Evolutionary conservation across 2,113 vertebrate species (phyloP), one percentile per base, ranked within the genome.

Genomic region (Corythoichthys haematopterus): DNA sequence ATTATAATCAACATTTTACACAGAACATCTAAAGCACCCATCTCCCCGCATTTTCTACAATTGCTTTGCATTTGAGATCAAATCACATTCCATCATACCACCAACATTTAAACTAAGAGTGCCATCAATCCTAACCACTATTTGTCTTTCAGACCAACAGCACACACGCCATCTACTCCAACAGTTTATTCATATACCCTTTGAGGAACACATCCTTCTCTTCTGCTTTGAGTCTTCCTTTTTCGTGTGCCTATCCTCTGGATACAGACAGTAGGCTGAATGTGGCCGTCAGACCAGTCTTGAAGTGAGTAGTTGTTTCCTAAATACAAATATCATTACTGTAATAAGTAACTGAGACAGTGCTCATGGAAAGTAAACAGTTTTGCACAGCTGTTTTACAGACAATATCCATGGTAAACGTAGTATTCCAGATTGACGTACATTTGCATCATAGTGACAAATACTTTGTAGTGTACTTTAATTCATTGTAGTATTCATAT

Each of bases 181-280:
- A 89, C 71, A 75, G 3, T 51, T 75, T 90, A 56, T 89, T 84
- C n/a, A 3, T 90, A 8, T 87, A 87, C 57, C 68, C 71, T 3
- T 2, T 2, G 1, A 66, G 9, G 28, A 71, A 68, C 13, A 8
- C 1, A 0, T 75, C 78, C 43, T 85, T 85, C 16, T 0, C 5
- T 1, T 0, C 59, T 45, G 80, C 87, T 48, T 16, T 61, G 38
- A 72, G 69, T 12, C 45, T 87, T 58, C 82, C 85, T 43, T 85
- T 90, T 75, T 83, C 80, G 46, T 88, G 89, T 7, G 71, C 55
- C 20, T 28, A 28, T 28, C 20, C 20, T 28, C 20, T 28, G 20
- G 20, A 28, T 28, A 28, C 20, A 28, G 9, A 84, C 10, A 37
- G 61, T 63, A 72, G 58, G 9, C 46, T 88, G 63, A 56, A 80